A percentile compares a stretch with the other conserved stretches of the same genome.
Conservation (phyloP, 92 coral and sea anemone species). For the Heliopora coerulea region DNA sequence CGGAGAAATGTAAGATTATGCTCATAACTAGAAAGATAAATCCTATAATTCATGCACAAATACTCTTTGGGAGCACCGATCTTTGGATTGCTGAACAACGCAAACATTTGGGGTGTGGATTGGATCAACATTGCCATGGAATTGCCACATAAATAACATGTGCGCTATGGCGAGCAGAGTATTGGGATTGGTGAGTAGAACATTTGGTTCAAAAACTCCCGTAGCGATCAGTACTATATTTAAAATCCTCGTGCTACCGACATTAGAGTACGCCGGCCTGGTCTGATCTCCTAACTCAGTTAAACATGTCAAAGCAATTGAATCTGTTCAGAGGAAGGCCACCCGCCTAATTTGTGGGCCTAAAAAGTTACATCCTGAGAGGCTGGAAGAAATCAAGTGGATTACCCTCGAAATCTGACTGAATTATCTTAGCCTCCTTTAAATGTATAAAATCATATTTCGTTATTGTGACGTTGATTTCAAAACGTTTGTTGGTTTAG, state of each 20-base stretch:
- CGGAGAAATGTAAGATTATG: constrained; percentile 18
- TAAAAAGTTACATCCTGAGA: too few relatives aligned
- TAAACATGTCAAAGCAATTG: constrained; percentile 24
- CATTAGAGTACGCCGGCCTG: constrained; percentile 32
- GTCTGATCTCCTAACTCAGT: constrained; percentile 32
- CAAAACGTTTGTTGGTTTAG: too few relatives aligned
- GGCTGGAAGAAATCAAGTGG: too few relatives aligned
- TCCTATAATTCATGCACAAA: constrained; percentile 2
- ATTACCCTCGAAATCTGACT: too few relatives aligned
- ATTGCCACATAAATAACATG: not conserved
- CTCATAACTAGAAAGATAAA: constrained; percentile 30
- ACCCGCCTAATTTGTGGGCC: constrained; percentile 32
- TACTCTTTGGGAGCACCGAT: constrained; percentile 7
- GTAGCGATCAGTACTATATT: constrained; percentile 18
- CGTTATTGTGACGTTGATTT: too few relatives aligned
- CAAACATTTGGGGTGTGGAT: too few relatives aligned
- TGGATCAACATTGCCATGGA: too few relatives aligned
- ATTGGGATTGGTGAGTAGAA: constrained; percentile 34
- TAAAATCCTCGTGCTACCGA: constrained; percentile 36
- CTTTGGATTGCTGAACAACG: constrained; percentile 21
- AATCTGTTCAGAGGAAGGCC: constrained; percentile 40
- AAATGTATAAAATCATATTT: too few relatives aligned
- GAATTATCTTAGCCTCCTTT: too few relatives aligned
- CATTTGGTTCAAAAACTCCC: constrained; percentile 15
- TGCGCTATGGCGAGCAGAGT: constrained; percentile 40